Base-by-base conservation (phyloP, 2,113 vertebrate genomes). In the Illadopsis cleaveri region DNA sequence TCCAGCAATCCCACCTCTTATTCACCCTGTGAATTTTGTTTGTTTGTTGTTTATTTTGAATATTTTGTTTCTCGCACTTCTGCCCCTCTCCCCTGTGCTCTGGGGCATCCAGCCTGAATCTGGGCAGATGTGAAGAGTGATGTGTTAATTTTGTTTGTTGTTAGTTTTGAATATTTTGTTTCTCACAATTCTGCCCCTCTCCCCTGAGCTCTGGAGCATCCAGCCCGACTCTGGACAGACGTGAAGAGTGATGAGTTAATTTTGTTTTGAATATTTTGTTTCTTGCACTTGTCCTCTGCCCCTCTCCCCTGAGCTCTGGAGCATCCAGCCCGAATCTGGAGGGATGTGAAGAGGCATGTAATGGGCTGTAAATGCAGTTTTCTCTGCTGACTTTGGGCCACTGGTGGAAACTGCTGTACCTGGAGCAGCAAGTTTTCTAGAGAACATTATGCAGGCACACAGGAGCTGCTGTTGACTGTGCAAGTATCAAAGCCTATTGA, bases 401-500 rank as follows among this genome's bases (percentile, higher is more conserved):
- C 58, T 83, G 93, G 57, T 83, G 61, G 86, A 94, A 97, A 97
- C 96, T 81, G 70, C 80, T 97, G 97, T 95, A 91, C 64, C 77
- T 64, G 54, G 77, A 97, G 91, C 72, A 97, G 83, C 86, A 83
- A 91, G 81, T 82, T 95, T 87, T 97, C 95, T 78, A 56, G 42
- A 42, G 68, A 80, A 40, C 42, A 92, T 97, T 96, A 96, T 93
- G 92, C 90, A 94, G 56, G 78, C 86, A 88, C 82, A 91, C 45
- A 93, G 89, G 89, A 95, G 51, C 33, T 70, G 44, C 21, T 96
- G 82, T 94, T 94, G 96, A 96, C 95, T 96, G 90, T 57, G 90
- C 91, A 95, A 92, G 89, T 91, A 97, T 94, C 95, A 90, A 94
- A 96, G 28, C 64, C 84, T 97, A 98, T 98, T 97, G 97, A 98